phyloP scores from a whole-genome alignment of 2,888 invertebrate species.

The Allophyes oxyacanthae region DNA sequence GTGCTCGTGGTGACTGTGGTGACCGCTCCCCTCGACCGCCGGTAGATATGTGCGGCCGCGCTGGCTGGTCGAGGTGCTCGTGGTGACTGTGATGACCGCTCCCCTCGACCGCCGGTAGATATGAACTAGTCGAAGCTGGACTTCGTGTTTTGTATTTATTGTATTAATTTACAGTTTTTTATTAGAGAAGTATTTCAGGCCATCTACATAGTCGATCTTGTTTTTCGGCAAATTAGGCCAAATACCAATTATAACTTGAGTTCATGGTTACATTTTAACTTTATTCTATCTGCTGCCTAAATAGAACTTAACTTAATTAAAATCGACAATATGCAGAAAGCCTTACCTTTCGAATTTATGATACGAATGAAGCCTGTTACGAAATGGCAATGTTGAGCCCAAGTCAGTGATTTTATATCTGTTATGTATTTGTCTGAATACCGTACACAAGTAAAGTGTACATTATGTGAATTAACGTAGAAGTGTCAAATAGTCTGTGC shows the following conservation, averaged over 20 bases:
- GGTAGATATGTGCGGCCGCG: constrained; percentile 29
- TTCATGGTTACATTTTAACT: constrained; percentile 18
- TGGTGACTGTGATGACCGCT: background rate
- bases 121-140: constrained; percentile 70
- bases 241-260: constrained; percentile 9
- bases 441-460: constrained; percentile 9
- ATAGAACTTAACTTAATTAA: constrained; percentile 37
- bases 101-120: constrained; percentile 21
- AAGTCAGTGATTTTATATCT: constrained; percentile 20
- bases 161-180: constrained; percentile 46
- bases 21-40: constrained; percentile 12
- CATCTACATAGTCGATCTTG: constrained; percentile 34
- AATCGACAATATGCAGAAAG: constrained; percentile 44
- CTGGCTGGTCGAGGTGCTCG: background rate
- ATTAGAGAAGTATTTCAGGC: constrained; percentile 32
- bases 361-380: constrained; percentile 46
- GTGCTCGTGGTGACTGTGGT: too few species aligned
- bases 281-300: constrained; percentile 21
- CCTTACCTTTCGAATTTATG: constrained; percentile 53
- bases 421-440: constrained; percentile 10
- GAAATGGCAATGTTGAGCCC: constrained; percentile 38
- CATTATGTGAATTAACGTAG: constrained; percentile 19
- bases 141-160: constrained; percentile 65
- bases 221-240: constrained; percentile 28
- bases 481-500: constrained; percentile 74